Conservation (phyloP, 2,888 invertebrate genomes). For the Netelia virgata region DNA sequence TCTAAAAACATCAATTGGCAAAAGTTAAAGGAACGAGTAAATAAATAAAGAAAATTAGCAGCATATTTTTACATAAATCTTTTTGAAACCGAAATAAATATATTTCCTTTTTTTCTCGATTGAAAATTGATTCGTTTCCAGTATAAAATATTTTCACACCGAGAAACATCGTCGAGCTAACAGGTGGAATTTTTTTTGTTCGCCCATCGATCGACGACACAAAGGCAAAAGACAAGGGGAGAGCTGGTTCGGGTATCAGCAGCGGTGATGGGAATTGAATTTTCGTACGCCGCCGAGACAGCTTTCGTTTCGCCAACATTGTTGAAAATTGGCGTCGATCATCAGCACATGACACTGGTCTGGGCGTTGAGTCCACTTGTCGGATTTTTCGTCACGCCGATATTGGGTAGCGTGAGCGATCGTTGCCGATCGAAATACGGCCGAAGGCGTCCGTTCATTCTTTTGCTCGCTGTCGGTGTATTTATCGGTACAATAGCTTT, state of each 20-base stretch:
- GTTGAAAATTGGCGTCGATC: slow-evolving; percentile 96
- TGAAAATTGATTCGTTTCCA: slow-evolving; percentile 1
- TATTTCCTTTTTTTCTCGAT: neutral
- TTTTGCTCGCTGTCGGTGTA: slow-evolving; percentile 95
- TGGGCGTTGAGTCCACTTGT: slow-evolving; percentile 98
- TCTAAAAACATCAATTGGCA: neutral
- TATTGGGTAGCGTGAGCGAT: slow-evolving; percentile 96
- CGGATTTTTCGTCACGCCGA: slow-evolving; percentile 97
- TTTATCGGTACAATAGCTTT: slow-evolving; percentile 89
- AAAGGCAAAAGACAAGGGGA: slow-evolving; percentile 88
- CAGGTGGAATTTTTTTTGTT: slow-evolving; percentile 12
- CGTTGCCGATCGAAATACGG: slow-evolving; percentile 93
- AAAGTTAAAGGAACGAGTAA: neutral
- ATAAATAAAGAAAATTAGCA: too few species aligned
- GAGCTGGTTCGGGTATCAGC: slow-evolving; percentile 96
- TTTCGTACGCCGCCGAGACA: slow-evolving; percentile 98
- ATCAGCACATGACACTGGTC: slow-evolving; percentile 97
- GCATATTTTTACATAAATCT: neutral
- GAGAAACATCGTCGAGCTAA: neutral
- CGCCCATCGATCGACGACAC: neutral
- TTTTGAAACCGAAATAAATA: neutral
- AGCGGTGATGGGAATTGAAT: slow-evolving; percentile 98
- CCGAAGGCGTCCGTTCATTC: slow-evolving; percentile 95
- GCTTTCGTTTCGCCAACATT: slow-evolving; percentile 98
- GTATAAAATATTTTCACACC: neutral